Evolutionary conservation across 2,888 invertebrate genomes (phyloP).

Genomic region (Celastrina argiolus): DNA sequence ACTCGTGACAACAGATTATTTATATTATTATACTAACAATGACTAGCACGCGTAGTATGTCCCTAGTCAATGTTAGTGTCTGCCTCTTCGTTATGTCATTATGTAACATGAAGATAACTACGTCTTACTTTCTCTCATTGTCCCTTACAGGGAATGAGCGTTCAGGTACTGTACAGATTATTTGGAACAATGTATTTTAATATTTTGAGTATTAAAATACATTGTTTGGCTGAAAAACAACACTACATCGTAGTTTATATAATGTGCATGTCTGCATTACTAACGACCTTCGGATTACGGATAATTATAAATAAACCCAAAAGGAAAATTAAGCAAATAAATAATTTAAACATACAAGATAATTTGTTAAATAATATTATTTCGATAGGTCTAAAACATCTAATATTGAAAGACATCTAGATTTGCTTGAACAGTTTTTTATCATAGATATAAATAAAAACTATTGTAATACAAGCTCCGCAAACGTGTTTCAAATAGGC

Average conservation of each 20-base stretch:
- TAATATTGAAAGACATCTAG: neutral
- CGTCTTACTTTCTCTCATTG: constrained; percentile 12
- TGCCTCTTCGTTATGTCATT: neutral
- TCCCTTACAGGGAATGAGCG: constrained; percentile 3
- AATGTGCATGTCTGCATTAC: neutral
- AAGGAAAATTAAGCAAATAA: neutral
- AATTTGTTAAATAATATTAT: neutral
- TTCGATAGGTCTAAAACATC: no score
- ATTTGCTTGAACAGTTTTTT: neutral
- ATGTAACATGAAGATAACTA: neutral
- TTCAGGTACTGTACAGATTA: neutral
- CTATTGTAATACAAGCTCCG: neutral
- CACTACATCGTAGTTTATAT: neutral
- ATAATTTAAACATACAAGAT: neutral
- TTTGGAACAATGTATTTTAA: neutral
- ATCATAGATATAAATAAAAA: neutral
- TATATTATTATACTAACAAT: no score
- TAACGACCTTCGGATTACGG: neutral
- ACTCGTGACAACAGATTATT: no score
- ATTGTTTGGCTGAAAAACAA: constrained; percentile 19
- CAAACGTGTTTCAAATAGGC: neutral
- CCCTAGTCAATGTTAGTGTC: neutral
- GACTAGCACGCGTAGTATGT: no score
- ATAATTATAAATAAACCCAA: neutral
- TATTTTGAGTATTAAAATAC: constrained; percentile 12